phyloP scores from a whole-genome alignment of 2,113 vertebrate genomes.

The Gymnocephalus cernua region DNA sequence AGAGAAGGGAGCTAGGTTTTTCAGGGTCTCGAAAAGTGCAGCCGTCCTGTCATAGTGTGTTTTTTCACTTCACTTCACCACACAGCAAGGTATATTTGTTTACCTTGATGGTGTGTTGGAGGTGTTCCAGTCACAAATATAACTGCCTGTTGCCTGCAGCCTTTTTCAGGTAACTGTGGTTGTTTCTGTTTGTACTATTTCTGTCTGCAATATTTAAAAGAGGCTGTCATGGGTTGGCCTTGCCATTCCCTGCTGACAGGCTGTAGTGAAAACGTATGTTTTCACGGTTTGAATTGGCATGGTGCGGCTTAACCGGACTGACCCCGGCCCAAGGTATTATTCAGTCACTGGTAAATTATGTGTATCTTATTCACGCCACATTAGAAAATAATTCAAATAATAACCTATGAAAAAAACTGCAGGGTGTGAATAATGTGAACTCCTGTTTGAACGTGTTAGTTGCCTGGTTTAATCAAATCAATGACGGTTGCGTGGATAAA shows the following conservation, averaged over 20 bases:
- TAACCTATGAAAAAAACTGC: too few relatives aligned
- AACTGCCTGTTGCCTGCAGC: not conserved
- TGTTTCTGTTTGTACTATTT: not conserved
- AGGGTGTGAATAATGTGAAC: too few relatives aligned
- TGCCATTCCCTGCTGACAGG: not conserved
- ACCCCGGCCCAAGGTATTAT: not conserved
- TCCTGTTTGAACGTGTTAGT: too few relatives aligned
- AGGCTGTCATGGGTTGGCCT: not conserved
- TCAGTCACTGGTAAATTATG: too few relatives aligned
- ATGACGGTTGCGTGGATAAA: not conserved
- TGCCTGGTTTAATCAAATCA: too few relatives aligned
- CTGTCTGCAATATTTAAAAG: not conserved
- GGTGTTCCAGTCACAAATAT: not conserved
- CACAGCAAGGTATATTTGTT: not conserved
- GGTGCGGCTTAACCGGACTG: not conserved
- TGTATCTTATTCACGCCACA: too few relatives aligned
- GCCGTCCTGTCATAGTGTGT: not conserved
- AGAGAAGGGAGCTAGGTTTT: not conserved
- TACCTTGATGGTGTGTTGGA: not conserved
- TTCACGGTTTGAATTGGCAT: conserved; percentile 6
- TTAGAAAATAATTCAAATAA: too few relatives aligned
- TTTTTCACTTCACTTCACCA: not conserved
- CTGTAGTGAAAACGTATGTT: conserved; percentile 2
- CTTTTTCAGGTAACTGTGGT: not conserved
- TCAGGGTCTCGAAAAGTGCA: not conserved